Conservation (phyloP, 2,888 invertebrate genomes). For the Drosophila diplacantha region DNA sequence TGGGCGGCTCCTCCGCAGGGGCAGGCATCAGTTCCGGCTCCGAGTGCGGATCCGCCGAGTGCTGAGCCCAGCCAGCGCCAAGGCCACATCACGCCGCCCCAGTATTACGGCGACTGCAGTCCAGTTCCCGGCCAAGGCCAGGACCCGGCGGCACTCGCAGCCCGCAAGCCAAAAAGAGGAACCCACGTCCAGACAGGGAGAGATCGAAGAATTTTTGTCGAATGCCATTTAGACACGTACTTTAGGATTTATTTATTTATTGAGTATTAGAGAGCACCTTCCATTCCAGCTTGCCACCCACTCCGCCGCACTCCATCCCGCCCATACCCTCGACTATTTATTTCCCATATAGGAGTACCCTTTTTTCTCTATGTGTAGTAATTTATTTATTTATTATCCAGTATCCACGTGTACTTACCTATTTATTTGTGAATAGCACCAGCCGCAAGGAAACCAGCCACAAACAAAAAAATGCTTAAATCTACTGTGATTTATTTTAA, state of each 20-base stretch:
- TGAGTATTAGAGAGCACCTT: constrained; percentile 32
- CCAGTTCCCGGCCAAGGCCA: neutral
- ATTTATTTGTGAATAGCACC: constrained; percentile 38
- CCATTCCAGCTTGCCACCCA: constrained; percentile 12
- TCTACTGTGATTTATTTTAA: constrained; percentile 70
- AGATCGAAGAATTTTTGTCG: constrained; percentile 41
- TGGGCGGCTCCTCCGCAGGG: constrained; percentile 7
- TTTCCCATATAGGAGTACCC: constrained; percentile 19
- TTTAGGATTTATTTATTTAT: constrained; percentile 32
- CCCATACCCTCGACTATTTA: constrained; percentile 30
- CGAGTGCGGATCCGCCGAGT: constrained; percentile 22
- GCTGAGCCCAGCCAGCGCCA: neutral
- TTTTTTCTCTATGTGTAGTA: constrained; percentile 33
- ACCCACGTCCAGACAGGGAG: constrained; percentile 1
- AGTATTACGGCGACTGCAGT: constrained; percentile 31
- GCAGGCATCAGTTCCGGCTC: constrained; percentile 7
- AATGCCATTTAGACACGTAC: constrained; percentile 47
- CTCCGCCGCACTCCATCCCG: neutral
- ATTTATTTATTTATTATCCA: constrained; percentile 38
- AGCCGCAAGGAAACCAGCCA: constrained; percentile 17
- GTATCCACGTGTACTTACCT: constrained; percentile 16
- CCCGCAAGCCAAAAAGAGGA: constrained; percentile 28
- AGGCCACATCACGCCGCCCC: constrained; percentile 10
- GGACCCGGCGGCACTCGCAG: constrained; percentile 4
- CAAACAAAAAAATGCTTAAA: constrained; percentile 61